phyloP scores from a whole-genome alignment of 2,797 vertebrate genomes.

The Spea hammondii region DNA sequence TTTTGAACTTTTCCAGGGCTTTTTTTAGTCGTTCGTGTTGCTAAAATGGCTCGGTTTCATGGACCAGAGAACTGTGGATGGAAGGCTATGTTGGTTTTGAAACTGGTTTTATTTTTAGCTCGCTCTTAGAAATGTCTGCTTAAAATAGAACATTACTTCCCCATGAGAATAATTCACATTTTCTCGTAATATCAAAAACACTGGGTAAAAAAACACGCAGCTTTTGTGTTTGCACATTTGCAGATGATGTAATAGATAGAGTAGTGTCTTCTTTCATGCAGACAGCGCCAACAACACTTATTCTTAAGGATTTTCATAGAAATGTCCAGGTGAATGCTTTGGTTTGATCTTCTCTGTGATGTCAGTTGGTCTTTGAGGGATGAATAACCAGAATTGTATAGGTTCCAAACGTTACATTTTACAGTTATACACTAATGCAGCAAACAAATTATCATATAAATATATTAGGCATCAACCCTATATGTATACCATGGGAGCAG shows the following conservation, averaged over 20 bases:
- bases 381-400: too few species aligned
- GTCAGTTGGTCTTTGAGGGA: neutral
- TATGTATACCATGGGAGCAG: too few species aligned
- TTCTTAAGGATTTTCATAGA: neutral
- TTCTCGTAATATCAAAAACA: conserved; percentile 11
- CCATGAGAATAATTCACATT: conserved; percentile 10
- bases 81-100: neutral
- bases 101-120: conserved; percentile 32
- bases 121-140: conserved; percentile 11
- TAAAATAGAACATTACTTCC: conserved; percentile 22
- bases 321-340: neutral
- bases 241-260: conserved; percentile 24
- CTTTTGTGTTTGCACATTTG: conserved; percentile 1
- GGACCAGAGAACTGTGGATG: neutral
- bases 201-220: neutral
- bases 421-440: too few species aligned
- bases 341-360: neutral
- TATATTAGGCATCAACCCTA: too few species aligned
- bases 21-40: conserved; percentile 62
- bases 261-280: neutral
- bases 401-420: too few species aligned
- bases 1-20: conserved; percentile 63
- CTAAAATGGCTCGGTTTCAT: conserved; percentile 22
- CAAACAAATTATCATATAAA: too few species aligned
- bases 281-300: neutral